Conservation (phyloP, 92 coral and sea anemone genomes). For the Isaurus tuberculatus region DNA sequence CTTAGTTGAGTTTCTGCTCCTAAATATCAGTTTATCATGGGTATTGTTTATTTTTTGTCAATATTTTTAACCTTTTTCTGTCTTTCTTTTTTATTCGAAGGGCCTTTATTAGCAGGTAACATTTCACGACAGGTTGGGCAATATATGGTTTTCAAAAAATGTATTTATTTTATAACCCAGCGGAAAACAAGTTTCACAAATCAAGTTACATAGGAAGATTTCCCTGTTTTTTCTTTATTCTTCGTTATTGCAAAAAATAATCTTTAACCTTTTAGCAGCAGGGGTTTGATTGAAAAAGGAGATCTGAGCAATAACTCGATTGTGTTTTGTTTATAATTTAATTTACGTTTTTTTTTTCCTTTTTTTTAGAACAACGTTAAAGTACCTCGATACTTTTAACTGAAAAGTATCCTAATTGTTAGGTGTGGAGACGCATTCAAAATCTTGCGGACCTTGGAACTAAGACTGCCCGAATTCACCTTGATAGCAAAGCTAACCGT, state of each 20-base stretch:
- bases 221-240: neutral
- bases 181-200: neutral
- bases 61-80: no score
- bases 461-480: neutral
- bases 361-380: neutral
- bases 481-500: neutral
- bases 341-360: no score
- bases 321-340: neutral
- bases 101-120: no score
- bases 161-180: neutral
- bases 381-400: neutral
- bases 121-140: neutral
- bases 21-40: no score
- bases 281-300: neutral
- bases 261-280: neutral
- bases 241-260: neutral
- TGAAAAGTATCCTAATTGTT: neutral
- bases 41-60: no score
- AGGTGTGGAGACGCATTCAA: neutral
- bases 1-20: no score
- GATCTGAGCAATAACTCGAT: neutral
- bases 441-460: neutral
- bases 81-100: no score
- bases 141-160: neutral
- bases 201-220: neutral